phyloP scores from a whole-genome alignment of 2,888 invertebrate genomes.

The Tenthredo amoena region DNA sequence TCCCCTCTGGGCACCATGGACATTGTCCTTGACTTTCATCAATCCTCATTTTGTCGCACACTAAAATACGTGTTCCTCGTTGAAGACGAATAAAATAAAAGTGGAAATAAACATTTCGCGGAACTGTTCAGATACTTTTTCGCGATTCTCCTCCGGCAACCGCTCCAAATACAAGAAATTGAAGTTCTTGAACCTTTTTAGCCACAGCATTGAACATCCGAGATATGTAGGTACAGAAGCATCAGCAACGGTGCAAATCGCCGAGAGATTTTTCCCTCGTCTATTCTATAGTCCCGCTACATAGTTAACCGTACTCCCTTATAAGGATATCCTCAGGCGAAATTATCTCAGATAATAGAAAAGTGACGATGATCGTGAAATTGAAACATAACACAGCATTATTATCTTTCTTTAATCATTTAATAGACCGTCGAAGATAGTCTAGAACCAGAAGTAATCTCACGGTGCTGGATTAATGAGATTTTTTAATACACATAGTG shows the following conservation, averaged over 20 bases:
- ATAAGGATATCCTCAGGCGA: constrained; percentile 38
- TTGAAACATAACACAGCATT: not conserved
- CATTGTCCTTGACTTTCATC: constrained; percentile 34
- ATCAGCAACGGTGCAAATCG: constrained; percentile 49
- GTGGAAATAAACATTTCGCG: not conserved
- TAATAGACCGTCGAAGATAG: not conserved
- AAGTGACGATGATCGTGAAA: constrained; percentile 26
- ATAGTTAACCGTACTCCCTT: constrained; percentile 47
- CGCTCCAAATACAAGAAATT: not conserved
- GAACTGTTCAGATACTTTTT: not conserved
- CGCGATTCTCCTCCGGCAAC: not conserved
- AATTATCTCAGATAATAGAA: constrained; percentile 32
- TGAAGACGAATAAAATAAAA: not conserved
- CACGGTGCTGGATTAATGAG: not conserved
- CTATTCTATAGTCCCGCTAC: constrained; percentile 46
- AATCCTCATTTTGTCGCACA: not conserved
- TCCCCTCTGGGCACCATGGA: not conserved
- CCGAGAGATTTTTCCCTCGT: constrained; percentile 32
- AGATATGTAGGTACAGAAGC: not conserved
- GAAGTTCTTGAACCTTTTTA: not conserved
- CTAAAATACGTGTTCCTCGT: not conserved
- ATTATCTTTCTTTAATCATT: not conserved
- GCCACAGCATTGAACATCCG: not conserved
- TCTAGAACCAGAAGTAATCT: not conserved
- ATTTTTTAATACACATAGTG: not conserved